These are phyloP conservation scores for Andrena dorsata DNA, from an alignment of 2,888 invertebrate species.

Conservation along the genomic window DNA sequence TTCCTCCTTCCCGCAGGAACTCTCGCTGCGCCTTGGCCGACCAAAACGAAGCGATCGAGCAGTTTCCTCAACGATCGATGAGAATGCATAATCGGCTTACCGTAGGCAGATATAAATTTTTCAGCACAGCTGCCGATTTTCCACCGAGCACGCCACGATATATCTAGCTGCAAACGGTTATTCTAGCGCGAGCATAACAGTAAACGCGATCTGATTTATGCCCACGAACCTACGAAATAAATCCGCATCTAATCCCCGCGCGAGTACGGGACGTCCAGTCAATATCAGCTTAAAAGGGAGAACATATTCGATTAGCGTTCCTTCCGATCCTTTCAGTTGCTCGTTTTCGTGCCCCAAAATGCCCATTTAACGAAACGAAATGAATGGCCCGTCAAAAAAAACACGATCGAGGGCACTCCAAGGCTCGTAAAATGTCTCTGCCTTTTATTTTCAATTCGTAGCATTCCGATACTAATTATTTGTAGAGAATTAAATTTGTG, in stretches of 20 bases:
- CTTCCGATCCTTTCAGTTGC: slow-evolving; percentile 19
- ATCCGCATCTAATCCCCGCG: slow-evolving; percentile 33
- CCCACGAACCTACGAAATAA: slow-evolving; percentile 30
- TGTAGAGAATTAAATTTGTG: too few relatives aligned
- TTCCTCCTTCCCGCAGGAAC: too few relatives aligned
- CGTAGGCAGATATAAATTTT: neutral
- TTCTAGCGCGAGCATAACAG: slow-evolving; percentile 13
- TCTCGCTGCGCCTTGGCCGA: neutral
- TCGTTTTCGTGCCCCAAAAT: slow-evolving; percentile 23
- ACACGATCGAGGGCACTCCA: slow-evolving; percentile 2
- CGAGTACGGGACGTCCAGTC: neutral
- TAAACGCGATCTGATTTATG: slow-evolving; percentile 46
- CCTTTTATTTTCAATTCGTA: neutral
- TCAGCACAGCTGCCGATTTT: neutral
- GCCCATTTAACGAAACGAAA: slow-evolving; percentile 24
- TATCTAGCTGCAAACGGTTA: slow-evolving; percentile 15
- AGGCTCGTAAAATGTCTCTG: neutral
- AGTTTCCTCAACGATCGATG: slow-evolving; percentile 1
- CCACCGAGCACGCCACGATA: neutral
- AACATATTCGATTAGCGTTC: slow-evolving; percentile 48
- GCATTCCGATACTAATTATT: too few relatives aligned
- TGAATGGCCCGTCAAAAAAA: slow-evolving; percentile 13
- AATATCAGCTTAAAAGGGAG: slow-evolving; percentile 31
- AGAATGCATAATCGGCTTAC: slow-evolving; percentile 17
- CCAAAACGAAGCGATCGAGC: too few relatives aligned